Evolutionary conservation across 2,113 vertebrate species (phyloP).

Genomic region (Antechinus stuartii): DNA sequence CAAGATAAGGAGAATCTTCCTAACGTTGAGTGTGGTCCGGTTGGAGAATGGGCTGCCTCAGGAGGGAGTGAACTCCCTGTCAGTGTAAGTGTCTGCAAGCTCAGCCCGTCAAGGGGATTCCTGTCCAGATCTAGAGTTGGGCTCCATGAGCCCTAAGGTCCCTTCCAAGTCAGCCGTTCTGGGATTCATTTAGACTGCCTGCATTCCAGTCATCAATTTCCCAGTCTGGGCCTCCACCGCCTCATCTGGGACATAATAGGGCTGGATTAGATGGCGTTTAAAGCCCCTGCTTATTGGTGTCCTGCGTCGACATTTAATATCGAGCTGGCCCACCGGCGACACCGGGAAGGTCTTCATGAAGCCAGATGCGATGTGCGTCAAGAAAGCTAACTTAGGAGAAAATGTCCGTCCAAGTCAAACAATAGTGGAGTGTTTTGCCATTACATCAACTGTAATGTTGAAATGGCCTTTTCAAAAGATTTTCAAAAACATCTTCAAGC

Average conservation of each 20-base stretch:
- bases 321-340: neutral
- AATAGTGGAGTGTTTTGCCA: neutral
- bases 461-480: neutral
- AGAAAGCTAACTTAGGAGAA: neutral
- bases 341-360: neutral
- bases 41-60: neutral
- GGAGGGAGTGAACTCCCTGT: neutral
- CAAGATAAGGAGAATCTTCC: neutral
- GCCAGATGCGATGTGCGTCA: neutral
- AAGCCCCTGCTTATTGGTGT: neutral
- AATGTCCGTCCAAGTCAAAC: neutral
- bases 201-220: neutral
- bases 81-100: neutral
- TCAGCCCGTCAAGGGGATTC: neutral
- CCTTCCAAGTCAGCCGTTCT: neutral
- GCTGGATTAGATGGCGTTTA: neutral
- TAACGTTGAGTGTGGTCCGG: neutral
- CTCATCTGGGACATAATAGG: neutral
- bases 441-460: neutral
- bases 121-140: neutral
- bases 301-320: neutral
- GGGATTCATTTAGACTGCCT: neutral
- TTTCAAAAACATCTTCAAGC: neutral
- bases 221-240: neutral
- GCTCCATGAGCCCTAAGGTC: neutral